These are phyloP conservation scores for Drosophila dunni DNA, from an alignment of 1,140 invertebrate genomes.

Conservation along the genomic window DNA sequence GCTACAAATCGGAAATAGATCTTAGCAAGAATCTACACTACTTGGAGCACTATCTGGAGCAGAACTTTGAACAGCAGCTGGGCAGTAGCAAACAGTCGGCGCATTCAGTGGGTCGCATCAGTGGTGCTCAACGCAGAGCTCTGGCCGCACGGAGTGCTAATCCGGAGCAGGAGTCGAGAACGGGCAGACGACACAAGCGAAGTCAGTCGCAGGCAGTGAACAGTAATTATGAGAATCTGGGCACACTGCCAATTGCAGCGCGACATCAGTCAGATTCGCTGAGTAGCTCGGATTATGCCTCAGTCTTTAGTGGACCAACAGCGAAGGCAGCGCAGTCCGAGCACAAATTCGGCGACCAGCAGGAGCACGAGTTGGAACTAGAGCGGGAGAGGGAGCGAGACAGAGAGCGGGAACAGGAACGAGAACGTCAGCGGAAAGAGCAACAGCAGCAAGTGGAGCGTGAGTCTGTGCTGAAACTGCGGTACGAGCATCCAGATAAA, in stretches of 20 bases:
- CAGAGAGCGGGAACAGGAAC: slow-evolving; percentile 8
- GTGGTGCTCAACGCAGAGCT: slow-evolving; percentile 49
- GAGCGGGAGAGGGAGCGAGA: background rate
- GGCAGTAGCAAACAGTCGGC: slow-evolving; percentile 61
- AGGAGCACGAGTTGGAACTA: slow-evolving; percentile 2
- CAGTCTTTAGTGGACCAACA: slow-evolving; percentile 80
- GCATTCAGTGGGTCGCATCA: slow-evolving; percentile 72
- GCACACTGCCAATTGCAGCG: slow-evolving; percentile 61
- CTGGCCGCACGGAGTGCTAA: slow-evolving; percentile 45
- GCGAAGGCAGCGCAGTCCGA: background rate
- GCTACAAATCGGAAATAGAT: slow-evolving; percentile 84
- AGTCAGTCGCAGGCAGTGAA: slow-evolving; percentile 65
- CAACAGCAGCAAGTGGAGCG: slow-evolving; percentile 16
- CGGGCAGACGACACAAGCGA: slow-evolving; percentile 59
- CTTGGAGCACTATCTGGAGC: slow-evolving; percentile 79
- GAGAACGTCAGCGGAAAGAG: background rate
- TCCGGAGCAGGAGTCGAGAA: slow-evolving; percentile 5
- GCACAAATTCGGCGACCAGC: background rate
- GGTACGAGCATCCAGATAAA: slow-evolving; percentile 83
- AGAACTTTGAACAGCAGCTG: slow-evolving; percentile 78
- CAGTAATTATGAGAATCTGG: slow-evolving; percentile 75
- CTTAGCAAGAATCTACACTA: slow-evolving; percentile 83
- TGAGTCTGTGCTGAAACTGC: slow-evolving; percentile 54
- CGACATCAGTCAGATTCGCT: slow-evolving; percentile 70
- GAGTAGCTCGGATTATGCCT: slow-evolving; percentile 84